Evolutionary conservation across 2,113 vertebrate species (phyloP).

Genomic region (Prolemur simus): DNA sequence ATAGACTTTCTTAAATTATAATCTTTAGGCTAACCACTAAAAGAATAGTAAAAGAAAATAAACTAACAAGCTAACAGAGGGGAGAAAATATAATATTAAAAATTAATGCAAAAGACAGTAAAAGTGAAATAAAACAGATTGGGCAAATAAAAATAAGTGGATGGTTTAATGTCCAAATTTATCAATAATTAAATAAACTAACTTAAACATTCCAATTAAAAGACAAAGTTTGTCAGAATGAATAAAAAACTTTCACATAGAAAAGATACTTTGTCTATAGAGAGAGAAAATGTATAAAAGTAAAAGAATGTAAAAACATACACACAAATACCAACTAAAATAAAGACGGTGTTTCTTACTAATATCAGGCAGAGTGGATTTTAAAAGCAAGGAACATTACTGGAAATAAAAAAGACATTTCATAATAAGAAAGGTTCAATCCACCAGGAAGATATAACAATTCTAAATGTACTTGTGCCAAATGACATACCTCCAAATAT

Average conservation of each 20-base stretch:
- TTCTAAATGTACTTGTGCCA: background rate
- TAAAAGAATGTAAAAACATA: background rate
- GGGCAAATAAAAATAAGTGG: background rate
- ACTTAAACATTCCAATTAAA: background rate
- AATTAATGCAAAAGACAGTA: background rate
- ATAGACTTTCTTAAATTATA: background rate
- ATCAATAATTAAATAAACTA: background rate
- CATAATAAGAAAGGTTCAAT: background rate
- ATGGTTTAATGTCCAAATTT: background rate
- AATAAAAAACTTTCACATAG: background rate
- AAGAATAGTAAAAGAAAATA: background rate
- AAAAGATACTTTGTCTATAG: background rate
- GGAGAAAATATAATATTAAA: background rate
- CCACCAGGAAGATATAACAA: background rate
- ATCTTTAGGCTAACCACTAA: background rate
- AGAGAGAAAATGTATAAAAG: background rate
- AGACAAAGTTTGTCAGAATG: background rate
- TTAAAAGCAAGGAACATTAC: background rate
- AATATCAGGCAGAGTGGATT: background rate
- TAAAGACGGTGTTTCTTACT: background rate
- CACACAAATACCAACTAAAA: background rate
- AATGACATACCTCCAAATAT: background rate
- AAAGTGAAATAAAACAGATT: background rate
- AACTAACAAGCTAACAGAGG: background rate
- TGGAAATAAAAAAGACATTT: background rate